Base-by-base conservation (phyloP, 2,888 invertebrate species). In the Diaprepes abbreviatus region DNA sequence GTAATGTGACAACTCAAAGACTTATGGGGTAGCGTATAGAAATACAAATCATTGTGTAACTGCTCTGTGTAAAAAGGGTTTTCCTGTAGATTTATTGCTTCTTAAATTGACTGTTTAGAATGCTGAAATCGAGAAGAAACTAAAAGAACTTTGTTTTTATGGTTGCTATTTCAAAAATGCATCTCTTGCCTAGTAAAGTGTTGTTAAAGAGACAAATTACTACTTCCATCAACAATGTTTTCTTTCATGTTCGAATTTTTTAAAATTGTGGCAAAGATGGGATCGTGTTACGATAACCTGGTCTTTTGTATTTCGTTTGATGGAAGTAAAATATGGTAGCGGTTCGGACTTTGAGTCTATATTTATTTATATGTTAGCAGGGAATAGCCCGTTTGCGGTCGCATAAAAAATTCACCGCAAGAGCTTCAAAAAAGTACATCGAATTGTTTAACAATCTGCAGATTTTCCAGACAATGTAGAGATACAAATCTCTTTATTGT, bases 401-500 rank as follows among this genome's bases (percentile, higher is more conserved):
- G 45, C 14, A 55, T 67, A 67, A 67, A 55, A 67, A 60, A 62
- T 67, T 67, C 67, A 55, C 45, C 55, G 36, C 67, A 21, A 54
- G 62, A 62, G 17, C 62, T 55, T 67, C 62, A 67, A 67, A 67
- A 67, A 43, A 43, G 50, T 60, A 52, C 60, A 48, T 66, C 55
- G 62, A 67, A 67, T 62, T 67, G 67, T 60, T 67, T 67, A 62
- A 55, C 38, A 55, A 24, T 63, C 62, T 69, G 64, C 58, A 57
- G 52, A 64, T 64, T 64, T 64, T 69, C 64, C 69, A 64, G 69
- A 69, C 64, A 69, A 73, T 67, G 67, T 55, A 55, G 16, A 55
- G 76, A 77, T 76, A 74, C 52, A 69, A 72, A 76, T 77, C 76
- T 75, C 73, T 33, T 60, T 67, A 76, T 77, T 77, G 77, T 77